Base-by-base conservation (phyloP, 2,113 vertebrate species). In the Serilophus lunatus region DNA sequence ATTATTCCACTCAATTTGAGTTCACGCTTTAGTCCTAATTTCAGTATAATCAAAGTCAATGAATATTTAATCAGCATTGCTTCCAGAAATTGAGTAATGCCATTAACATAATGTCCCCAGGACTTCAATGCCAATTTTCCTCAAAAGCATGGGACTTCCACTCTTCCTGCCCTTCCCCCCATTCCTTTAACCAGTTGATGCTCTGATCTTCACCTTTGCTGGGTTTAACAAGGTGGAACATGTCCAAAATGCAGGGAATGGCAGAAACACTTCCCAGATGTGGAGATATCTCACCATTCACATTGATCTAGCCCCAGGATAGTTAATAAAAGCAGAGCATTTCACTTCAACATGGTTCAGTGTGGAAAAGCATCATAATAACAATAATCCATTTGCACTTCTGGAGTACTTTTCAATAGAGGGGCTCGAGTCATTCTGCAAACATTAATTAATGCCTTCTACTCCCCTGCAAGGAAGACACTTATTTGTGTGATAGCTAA, bases 1-100 rank as follows among this genome's bases (percentile, higher is more conserved):
- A 98, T 98, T 98, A 98, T 98, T 98, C 98, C 98, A 98, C 98
- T 98, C 98, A 98, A 98, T 98, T 98, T 98, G 98, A 98, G 98
- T 98, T 97, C 97, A 98, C 95, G 97, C 97, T 98, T 98, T 98
- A 98, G 97, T 98, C 98, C 98, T 99, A 98, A 98, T 99, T 98
- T 98, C 98, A 98, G 98, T 98, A 98, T 98, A 98, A 99, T 98
- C 98, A 98, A 98, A 98, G 98, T 97, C 98, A 98, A 99, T 99
- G 98, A 99, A 99, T 99, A 98, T 98, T 99, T 99, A 98, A 99
- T 99, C 98, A 98, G 98, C 96, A 98, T 97, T 97, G 98, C 98
- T 98, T 98, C 98, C 98, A 98, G 98, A 98, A 98, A 98, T 98
- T 97, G 97, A 98, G 98, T 99, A 98, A 98, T 98, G 95, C 97